Evolutionary conservation across 2,888 invertebrate genomes (phyloP), one percentile per base, ranked within the genome.

Genomic region (Idaea dimidiata): DNA sequence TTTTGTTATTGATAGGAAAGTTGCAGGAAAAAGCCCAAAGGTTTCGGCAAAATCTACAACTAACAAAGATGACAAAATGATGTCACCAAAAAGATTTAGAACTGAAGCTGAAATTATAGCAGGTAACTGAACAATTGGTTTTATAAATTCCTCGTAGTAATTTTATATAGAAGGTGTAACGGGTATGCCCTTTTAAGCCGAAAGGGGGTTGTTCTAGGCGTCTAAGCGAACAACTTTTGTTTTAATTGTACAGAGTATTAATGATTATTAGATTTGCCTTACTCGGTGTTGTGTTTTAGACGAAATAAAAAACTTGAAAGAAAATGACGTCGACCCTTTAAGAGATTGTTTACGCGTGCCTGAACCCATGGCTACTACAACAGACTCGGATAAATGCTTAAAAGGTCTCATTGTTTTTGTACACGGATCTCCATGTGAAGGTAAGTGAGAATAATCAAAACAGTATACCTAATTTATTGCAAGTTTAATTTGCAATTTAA

Each of bases 361-460:
- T 60, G 81, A 84, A 8, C 66, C 67, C 14, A 53, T 64, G 10
- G 70, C 77, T 0, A 63, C 70, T 0, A 75, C 72, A 17, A 60
- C 72, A 7, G 66, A 59, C 1, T 68, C 61, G 17, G 81, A 84
- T n/a, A 82, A 78, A 70, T 70, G 73, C 65, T 66, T 74, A 2
- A 90, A 87, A 74, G 91, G 91, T n/a, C 68, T 91, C 17, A 72
- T 92, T 1, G 76, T 90, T 62, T 84, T 92, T 66, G 78, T 88
- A 58, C 88, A 91, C 65, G 92, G 91, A 18, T 87, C 89, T 31
- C 91, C 90, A 1, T 81, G 82, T 75, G 89, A 91, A 87, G 92
- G 92, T 90, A 7, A 17, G 56, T 56, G 55, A 16, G 17, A 32
- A 59, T 43, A 43, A 33, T 10, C 1, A 33, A 33, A 33, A 33